Base-by-base conservation (phyloP, 2,888 invertebrate genomes). In the Willowsia nigromaculata region DNA sequence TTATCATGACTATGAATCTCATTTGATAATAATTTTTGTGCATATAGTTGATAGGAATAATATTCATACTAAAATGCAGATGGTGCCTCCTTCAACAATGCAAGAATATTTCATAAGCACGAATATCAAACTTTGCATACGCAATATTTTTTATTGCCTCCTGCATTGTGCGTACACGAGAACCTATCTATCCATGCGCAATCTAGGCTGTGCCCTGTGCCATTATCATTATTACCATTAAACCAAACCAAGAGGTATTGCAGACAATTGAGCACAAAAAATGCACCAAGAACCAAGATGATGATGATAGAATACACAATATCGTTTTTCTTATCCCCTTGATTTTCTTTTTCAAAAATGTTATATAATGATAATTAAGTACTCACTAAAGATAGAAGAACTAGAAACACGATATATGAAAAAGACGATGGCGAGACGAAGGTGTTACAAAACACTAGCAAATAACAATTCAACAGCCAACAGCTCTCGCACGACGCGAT, bases 181-280 rank as follows among this genome's bases (percentile, higher is more conserved):
- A 62, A 4, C 6, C 71, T 59, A 5, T 59, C 13, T n/a, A 37
- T n/a, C n/a, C n/a, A 59, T 25, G 59, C 80, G 59, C 59, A 65
- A 65, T 65, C 33, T 65, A 65, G 76, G 18, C 47, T 76, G 22
- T 18, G 50, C 2, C 50, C 50, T 27, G n/a, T 6, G 43, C 40
- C 22, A 68, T 68, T 68, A 40, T 40, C 22, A 59, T 50, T 18
- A 50, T 65, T 33, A 33, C 65, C 65, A 65, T 65, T n/a, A 65
- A 65, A 65, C 33, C 65, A 65, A 65, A 65, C 30, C 33, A 65
- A 15, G 33, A 33, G 65, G 65, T 13, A 65, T 65, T 65, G 65
- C 65, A 65, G 33, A 65, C 65, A 65, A 65, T 65, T 65, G 65
- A 65, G 65, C 33, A 65, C 65, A 65, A 65, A 80, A 80, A 56